Evolutionary conservation across 2,888 invertebrate species (phyloP), one percentile per base, ranked within the genome.

Genomic region (Mimumesa dahlbomi): DNA sequence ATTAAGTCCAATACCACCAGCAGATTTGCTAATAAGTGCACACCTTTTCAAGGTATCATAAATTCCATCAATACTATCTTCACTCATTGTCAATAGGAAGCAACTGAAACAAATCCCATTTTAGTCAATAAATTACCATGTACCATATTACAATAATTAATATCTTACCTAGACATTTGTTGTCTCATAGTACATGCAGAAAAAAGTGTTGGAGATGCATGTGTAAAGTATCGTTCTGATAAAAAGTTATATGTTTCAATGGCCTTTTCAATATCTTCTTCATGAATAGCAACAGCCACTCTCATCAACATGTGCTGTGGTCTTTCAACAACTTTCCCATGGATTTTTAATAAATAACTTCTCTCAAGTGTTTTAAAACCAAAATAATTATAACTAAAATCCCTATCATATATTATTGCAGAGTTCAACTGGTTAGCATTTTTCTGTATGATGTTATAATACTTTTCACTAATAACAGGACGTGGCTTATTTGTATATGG

Each of bases 271-370:
- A 99, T 95, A 86, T 99, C 96, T 77, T 97, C 95, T 0, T 95
- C 95, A 88, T 99, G 99, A 82, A 99, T 98, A 11, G 98, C 99
- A 69, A 99, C 95, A 2, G 99, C 91, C 0, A 98, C 98, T 82
- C 99, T 91, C 99, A 99, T 99, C 63, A 99, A 90, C 98, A 99
- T 97, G 84, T 99, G 98, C 86, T 99, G 99, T 0, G 99, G 99
- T 22, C 99, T 93, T 90, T 99, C 99, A 0, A 93, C 98, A 52
- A 98, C 95, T 92, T 97, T 97, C 0, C 95, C 95, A 87, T 97
- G 92, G 53, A 98, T 96, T 90, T 96, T 97, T 63, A 99, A 90
- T 75, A 99, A 91, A 89, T 99, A 99, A 0, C 98, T 98, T 45
- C 97, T 92, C 86, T 99, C 99, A 57, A 99, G 90, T 0, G 99